Evolutionary conservation across 2,888 invertebrate species (phyloP).

Genomic region (Polymixis lichenea): DNA sequence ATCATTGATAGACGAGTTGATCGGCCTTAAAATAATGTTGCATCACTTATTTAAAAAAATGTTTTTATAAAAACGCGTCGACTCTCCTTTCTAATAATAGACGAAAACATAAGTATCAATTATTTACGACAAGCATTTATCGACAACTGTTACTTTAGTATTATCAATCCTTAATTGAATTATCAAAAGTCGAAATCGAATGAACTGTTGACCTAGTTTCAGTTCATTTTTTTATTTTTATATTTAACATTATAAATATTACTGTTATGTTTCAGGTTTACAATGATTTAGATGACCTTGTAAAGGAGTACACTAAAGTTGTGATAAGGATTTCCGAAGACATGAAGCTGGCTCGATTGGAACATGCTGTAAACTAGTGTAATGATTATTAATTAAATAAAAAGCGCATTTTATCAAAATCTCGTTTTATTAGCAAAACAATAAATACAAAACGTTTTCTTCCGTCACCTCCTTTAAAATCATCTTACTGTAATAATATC

Average conservation of each 20-base stretch:
- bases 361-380: conserved; percentile 59
- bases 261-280: conserved; percentile 89
- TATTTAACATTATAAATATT: not conserved
- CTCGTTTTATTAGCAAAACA: conserved; percentile 61
- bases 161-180: not conserved
- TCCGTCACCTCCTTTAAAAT: conserved; percentile 53
- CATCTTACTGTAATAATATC: conserved; percentile 26
- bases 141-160: not conserved
- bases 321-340: conserved; percentile 92
- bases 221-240: not conserved
- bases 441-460: conserved; percentile 51
- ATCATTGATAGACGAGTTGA: not conserved
- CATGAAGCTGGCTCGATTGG: conserved; percentile 84
- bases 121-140: conserved; percentile 7
- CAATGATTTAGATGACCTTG: conserved; percentile 90
- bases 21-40: not conserved
- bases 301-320: conserved; percentile 92
- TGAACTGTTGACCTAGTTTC: conserved; percentile 4
- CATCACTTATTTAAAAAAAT: too few species aligned
- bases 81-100: not conserved
- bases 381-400: conserved; percentile 41
- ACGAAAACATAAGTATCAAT: not conserved
- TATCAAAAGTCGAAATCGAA: not conserved
- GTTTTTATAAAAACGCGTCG: conserved; percentile 1
- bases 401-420: conserved; percentile 43